Conservation (phyloP, 2,888 invertebrate genomes). For the Catonia carolina region DNA sequence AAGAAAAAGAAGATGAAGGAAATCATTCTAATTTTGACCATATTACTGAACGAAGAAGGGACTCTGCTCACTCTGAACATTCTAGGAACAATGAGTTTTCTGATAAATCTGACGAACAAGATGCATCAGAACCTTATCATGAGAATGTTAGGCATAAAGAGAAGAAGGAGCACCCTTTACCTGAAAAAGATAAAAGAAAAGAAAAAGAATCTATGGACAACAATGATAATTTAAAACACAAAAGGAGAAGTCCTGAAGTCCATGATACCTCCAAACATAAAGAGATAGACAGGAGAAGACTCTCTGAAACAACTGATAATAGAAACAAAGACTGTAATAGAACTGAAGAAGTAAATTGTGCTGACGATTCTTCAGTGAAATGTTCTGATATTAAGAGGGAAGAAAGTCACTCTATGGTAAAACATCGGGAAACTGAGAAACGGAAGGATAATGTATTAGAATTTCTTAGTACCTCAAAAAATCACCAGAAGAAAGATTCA, state of each 20-base stretch:
- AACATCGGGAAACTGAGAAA: slow-evolving; percentile 19
- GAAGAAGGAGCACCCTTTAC: slow-evolving; percentile 32
- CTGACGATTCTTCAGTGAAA: slow-evolving; percentile 17
- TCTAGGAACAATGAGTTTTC: slow-evolving; percentile 23
- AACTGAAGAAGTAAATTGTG: slow-evolving; percentile 31
- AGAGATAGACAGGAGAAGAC: slow-evolving; percentile 24
- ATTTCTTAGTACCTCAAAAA: slow-evolving; percentile 27
- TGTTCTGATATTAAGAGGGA: background rate
- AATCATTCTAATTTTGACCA: slow-evolving; percentile 39
- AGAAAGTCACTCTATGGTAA: slow-evolving; percentile 6
- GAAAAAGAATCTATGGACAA: slow-evolving; percentile 28
- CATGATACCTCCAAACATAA: slow-evolving; percentile 28
- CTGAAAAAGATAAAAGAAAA: slow-evolving; percentile 29
- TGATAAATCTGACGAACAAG: slow-evolving; percentile 44
- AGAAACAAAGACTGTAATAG: slow-evolving; percentile 25
- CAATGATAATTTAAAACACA: slow-evolving; percentile 23
- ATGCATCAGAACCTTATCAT: slow-evolving; percentile 36
- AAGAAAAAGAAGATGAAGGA: slow-evolving; percentile 41
- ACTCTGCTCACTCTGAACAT: slow-evolving; percentile 21
- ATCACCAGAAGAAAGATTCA: slow-evolving; percentile 30
- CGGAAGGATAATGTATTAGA: slow-evolving; percentile 28
- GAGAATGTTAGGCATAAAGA: slow-evolving; percentile 36
- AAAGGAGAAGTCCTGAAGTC: slow-evolving; percentile 32
- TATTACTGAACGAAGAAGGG: slow-evolving; percentile 39
- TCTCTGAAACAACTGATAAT: slow-evolving; percentile 13